Conservation (phyloP, 2,888 invertebrate species). For the Ochropleura leucogaster region DNA sequence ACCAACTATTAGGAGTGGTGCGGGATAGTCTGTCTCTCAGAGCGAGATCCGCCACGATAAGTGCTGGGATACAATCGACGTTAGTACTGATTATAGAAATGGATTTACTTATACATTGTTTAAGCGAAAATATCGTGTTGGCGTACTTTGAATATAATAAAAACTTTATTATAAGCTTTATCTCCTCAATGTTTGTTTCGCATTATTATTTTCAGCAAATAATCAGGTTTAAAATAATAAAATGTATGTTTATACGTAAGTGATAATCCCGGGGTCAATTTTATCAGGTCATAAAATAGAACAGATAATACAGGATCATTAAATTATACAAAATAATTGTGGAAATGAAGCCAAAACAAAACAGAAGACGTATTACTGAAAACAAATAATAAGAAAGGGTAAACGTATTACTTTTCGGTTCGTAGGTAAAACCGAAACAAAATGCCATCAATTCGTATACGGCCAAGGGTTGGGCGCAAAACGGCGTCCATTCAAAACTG, state of each 20-base stretch:
- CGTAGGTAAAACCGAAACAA: slow-evolving; percentile 54
- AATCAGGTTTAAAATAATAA: slow-evolving; percentile 17
- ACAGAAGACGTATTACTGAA: slow-evolving; percentile 33
- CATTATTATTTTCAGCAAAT: slow-evolving; percentile 28
- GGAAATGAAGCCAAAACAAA: slow-evolving; percentile 10
- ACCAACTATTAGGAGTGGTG: slow-evolving; percentile 90
- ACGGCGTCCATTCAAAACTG: slow-evolving; percentile 74
- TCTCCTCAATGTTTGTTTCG: slow-evolving; percentile 9
- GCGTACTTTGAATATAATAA: slow-evolving; percentile 21
- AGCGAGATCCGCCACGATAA: slow-evolving; percentile 86
- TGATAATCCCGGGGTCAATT: slow-evolving; percentile 27
- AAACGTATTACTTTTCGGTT: slow-evolving; percentile 37
- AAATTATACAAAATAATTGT: slow-evolving; percentile 18
- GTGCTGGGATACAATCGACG: slow-evolving; percentile 84
- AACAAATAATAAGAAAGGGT: slow-evolving; percentile 36
- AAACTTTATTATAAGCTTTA: slow-evolving; percentile 26
- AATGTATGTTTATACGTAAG: slow-evolving; percentile 6
- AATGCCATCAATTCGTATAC: slow-evolving; percentile 65
- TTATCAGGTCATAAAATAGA: slow-evolving; percentile 25
- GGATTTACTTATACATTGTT: slow-evolving; percentile 79
- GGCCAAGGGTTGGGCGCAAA: slow-evolving; percentile 65
- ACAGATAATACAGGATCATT: slow-evolving; percentile 14
- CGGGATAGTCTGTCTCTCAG: slow-evolving; percentile 87
- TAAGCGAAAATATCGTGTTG: slow-evolving; percentile 51
- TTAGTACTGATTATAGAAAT: slow-evolving; percentile 87